Evolutionary conservation across 2,888 invertebrate species (phyloP).

Genomic region (Acanthopleura granulata): DNA sequence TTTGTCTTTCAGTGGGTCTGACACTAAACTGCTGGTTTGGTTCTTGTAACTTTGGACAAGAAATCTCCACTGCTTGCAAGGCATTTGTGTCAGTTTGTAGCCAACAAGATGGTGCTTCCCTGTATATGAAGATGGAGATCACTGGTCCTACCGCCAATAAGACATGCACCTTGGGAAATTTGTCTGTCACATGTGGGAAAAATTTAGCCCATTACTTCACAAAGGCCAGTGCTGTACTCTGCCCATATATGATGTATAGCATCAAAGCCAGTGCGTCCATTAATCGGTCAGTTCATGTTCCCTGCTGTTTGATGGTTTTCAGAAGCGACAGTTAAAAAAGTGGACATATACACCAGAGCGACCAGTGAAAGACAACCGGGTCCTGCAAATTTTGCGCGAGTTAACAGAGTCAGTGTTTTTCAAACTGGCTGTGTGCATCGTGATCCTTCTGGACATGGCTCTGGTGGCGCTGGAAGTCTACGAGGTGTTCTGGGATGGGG

Average conservation of each 20-base stretch:
- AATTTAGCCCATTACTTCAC: too few relatives aligned
- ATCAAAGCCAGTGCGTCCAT: too few relatives aligned
- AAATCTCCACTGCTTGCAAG: too few relatives aligned
- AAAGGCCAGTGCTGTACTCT: neutral
- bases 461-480: conserved; percentile 25
- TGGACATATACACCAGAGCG: neutral
- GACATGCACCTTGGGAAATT: too few relatives aligned
- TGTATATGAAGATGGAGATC: too few relatives aligned
- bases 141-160: too few relatives aligned
- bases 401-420: conserved; percentile 20
- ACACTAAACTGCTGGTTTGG: too few relatives aligned
- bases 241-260: neutral
- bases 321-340: conserved; percentile 42
- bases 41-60: too few relatives aligned
- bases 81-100: too few relatives aligned
- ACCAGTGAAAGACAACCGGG: neutral
- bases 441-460: conserved; percentile 31
- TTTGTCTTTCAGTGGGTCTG: too few relatives aligned
- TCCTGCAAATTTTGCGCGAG: neutral
- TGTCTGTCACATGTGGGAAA: too few relatives aligned
- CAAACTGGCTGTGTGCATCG: conserved; percentile 27
- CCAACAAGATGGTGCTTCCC: too few relatives aligned
- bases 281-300: neutral
- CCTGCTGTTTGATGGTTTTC: conserved; percentile 27
- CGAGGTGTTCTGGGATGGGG: neutral